Evolutionary conservation across 2,797 vertebrate genomes (phyloP).

Genomic region (Sebastes melanostomus): DNA sequence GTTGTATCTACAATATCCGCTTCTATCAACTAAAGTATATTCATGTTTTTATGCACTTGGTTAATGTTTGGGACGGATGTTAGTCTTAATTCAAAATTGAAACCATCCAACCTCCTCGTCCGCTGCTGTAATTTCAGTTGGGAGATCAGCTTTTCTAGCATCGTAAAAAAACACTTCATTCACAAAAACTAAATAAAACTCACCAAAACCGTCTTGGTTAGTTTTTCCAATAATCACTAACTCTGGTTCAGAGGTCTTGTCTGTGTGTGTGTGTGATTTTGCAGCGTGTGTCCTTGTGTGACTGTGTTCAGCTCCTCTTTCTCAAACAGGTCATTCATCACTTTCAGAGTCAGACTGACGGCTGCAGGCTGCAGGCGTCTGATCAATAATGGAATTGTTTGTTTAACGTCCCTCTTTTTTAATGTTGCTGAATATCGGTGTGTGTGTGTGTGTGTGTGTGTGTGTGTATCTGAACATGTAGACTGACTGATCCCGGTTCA

Average conservation of each 20-base stretch:
- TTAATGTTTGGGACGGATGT: neutral
- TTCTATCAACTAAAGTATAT: neutral
- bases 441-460: slow-evolving; percentile 1
- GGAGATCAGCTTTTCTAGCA: no score
- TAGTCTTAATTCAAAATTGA: neutral
- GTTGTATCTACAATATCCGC: neutral
- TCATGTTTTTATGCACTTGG: neutral
- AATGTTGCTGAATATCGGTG: neutral
- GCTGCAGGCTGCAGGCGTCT: neutral
- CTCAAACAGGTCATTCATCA: slow-evolving; percentile 15
- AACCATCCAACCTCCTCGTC: neutral
- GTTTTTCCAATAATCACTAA: no score
- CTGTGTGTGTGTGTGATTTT: neutral
- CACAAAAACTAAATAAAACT: no score
- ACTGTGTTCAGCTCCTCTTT: neutral
- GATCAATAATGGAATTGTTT: slow-evolving; percentile 42
- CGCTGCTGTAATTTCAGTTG: no score
- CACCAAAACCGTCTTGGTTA: no score
- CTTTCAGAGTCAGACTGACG: slow-evolving; percentile 2
- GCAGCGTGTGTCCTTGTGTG: neutral
- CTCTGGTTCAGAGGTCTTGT: neutral
- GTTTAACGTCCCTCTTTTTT: slow-evolving; percentile 15
- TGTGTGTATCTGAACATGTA: neutral
- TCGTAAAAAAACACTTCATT: no score
- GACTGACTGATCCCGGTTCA: neutral